Evolutionary conservation across 30 jellyfish, hydroid and myxozoan species (phyloP).

Genomic region (Morbakka virulenta): DNA sequence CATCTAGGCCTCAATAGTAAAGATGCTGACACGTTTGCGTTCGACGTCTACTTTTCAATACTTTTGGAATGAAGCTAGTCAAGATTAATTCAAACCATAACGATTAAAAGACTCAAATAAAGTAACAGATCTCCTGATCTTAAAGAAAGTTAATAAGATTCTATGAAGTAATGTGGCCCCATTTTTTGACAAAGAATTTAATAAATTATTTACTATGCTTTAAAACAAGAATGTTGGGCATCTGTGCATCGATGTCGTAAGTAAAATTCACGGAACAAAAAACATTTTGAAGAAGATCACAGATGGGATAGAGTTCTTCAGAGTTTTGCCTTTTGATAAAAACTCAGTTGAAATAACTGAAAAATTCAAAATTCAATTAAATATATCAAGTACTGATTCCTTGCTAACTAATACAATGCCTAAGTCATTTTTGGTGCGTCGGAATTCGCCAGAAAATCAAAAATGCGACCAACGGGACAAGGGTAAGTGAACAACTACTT

Average conservation of each 20-base stretch:
- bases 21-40: not conserved
- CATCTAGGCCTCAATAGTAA: no score
- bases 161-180: not conserved
- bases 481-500: no score
- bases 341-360: no score
- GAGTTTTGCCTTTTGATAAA: no score
- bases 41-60: not conserved
- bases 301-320: not conserved
- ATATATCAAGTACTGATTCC: no score
- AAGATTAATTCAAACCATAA: not conserved
- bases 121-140: not conserved
- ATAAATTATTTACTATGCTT: not conserved
- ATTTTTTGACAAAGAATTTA: not conserved
- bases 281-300: not conserved
- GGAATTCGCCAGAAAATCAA: not conserved
- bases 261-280: not conserved
- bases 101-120: not conserved
- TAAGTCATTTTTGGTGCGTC: not conserved
- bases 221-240: not conserved
- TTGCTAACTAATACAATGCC: no score
- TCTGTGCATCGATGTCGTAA: not conserved
- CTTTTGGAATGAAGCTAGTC: not conserved
- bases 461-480: no score
- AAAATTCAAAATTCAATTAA: no score
- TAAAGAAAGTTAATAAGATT: not conserved